phyloP scores from a whole-genome alignment of 2,113 vertebrate genomes.

The Deroptyus accipitrinus region DNA sequence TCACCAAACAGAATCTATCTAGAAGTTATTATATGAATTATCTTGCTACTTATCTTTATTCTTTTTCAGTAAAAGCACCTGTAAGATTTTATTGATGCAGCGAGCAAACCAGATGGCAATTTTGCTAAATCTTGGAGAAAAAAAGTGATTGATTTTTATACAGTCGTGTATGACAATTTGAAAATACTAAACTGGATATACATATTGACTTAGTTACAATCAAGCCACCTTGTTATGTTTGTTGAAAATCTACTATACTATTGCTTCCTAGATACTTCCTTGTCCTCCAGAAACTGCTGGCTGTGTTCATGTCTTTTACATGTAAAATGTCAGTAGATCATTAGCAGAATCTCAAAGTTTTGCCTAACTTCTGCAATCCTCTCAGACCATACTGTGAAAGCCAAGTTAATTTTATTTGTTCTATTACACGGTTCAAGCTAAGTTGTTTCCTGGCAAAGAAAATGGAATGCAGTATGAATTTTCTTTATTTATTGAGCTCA shows the following conservation, averaged over 20 bases:
- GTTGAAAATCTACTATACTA: neutral
- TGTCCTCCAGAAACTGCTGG: neutral
- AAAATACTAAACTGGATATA: slow-evolving; percentile 11
- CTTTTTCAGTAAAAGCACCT: slow-evolving; percentile 15
- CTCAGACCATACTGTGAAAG: neutral
- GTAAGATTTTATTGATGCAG: slow-evolving; percentile 40
- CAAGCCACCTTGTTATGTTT: neutral
- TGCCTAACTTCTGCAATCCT: neutral
- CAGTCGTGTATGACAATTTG: neutral
- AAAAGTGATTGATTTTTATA: slow-evolving; percentile 10
- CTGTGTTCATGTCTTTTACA: neutral
- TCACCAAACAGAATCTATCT: neutral
- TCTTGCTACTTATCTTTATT: neutral
- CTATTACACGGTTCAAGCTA: neutral
- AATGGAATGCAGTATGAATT: neutral
- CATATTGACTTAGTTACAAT: neutral
- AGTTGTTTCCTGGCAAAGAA: slow-evolving; percentile 21
- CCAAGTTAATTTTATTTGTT: slow-evolving; percentile 15
- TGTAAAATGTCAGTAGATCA: neutral
- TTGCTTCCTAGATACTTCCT: neutral
- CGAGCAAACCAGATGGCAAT: slow-evolving; percentile 24
- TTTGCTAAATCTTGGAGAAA: neutral
- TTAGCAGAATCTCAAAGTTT: neutral
- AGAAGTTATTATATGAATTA: slow-evolving; percentile 10
- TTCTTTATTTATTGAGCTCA: slow-evolving; percentile 27